These are phyloP conservation scores for Patiria pectinifera DNA, from an alignment of 53 echinoderm and acorn worm species.

Conservation along the genomic window DNA sequence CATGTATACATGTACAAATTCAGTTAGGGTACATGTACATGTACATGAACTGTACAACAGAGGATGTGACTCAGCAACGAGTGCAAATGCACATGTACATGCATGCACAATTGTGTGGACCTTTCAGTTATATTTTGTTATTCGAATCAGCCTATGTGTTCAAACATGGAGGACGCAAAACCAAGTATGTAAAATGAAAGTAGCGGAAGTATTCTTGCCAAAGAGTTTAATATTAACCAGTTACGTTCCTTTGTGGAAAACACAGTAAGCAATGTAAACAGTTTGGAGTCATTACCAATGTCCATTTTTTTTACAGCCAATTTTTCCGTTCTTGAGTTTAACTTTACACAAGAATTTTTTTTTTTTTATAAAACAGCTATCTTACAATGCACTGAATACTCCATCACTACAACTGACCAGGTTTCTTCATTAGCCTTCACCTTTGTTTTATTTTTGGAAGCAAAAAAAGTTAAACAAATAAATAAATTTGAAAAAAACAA, in stretches of 20 bases:
- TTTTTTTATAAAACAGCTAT: not conserved
- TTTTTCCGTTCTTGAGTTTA: no score
- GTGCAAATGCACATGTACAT: not conserved
- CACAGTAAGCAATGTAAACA: not conserved
- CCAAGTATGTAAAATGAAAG: not conserved
- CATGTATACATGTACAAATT: not conserved
- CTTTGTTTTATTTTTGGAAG: not conserved
- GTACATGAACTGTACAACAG: not conserved
- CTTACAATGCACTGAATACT: constrained; percentile 6
- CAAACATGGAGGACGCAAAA: no score
- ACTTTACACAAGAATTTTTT: not conserved
- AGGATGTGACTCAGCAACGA: no score
- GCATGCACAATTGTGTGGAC: not conserved
- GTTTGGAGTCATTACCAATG: not conserved
- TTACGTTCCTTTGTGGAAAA: not conserved
- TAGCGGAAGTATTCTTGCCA: not conserved
- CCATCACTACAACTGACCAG: not conserved
- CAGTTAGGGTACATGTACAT: not conserved
- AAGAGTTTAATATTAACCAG: not conserved
- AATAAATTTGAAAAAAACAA: not conserved
- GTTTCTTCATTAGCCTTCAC: not conserved
- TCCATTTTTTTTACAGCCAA: no score
- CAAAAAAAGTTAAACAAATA: no score
- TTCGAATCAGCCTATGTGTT: no score
- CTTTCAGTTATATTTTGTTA: not conserved